Conservation (phyloP, 1,140 invertebrate species). For the Batillaria attramentaria region DNA sequence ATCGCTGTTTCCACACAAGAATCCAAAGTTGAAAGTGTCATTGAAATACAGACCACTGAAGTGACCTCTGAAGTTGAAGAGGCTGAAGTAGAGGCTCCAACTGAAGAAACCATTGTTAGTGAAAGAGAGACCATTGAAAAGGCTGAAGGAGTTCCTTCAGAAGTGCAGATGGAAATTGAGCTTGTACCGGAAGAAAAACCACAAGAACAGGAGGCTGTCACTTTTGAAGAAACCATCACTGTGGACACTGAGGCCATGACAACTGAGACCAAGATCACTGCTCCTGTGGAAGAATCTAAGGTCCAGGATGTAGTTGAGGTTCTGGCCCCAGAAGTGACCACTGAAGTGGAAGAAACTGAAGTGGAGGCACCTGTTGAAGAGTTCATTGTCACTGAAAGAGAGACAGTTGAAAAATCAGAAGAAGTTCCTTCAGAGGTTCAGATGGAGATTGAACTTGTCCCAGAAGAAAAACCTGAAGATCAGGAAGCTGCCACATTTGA, state of each 20-base stretch:
- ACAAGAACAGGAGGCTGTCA: conserved; percentile 43
- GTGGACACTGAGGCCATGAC: conserved; percentile 25
- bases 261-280: conserved; percentile 15
- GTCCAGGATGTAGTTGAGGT: conserved; percentile 36
- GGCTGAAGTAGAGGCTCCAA: conserved; percentile 34
- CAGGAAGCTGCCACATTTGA: conserved; percentile 26
- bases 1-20: not conserved
- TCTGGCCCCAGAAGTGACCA: conserved; percentile 35
- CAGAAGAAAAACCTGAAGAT: conserved; percentile 46
- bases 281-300: conserved; percentile 4
- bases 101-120: conserved; percentile 36
- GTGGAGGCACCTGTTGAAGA: conserved; percentile 39
- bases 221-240: conserved; percentile 37
- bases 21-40: conserved; percentile 29
- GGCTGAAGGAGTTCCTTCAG: conserved; percentile 33
- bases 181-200: conserved; percentile 41
- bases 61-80: conserved; percentile 36
- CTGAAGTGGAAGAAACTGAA: conserved; percentile 34
- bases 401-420: conserved; percentile 29
- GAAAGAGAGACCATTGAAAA: conserved; percentile 34
- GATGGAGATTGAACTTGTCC: conserved; percentile 34
- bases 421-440: conserved; percentile 36
- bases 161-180: conserved; percentile 36
- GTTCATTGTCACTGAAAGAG: conserved; percentile 33
- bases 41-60: conserved; percentile 38